These are phyloP conservation scores for Thalassaphorura encarpata DNA, from an alignment of 1,140 invertebrate genomes.

Conservation along the genomic window DNA sequence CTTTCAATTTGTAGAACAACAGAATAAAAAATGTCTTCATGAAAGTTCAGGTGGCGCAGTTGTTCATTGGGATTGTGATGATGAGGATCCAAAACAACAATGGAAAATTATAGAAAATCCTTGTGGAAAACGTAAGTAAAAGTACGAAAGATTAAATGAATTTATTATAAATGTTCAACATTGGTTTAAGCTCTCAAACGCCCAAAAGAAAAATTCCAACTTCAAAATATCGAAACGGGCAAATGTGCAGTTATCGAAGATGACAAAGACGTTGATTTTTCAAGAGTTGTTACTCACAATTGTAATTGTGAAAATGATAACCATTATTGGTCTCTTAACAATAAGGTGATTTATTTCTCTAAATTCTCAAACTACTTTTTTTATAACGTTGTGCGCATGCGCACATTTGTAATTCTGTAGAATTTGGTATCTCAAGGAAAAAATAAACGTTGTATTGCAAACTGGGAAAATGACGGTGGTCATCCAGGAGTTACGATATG, in stretches of 20 bases:
- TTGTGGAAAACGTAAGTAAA: background rate
- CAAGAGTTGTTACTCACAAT: background rate
- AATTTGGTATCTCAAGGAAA: background rate
- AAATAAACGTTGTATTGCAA: background rate
- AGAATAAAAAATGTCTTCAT: background rate
- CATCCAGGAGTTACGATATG: constrained; percentile 1
- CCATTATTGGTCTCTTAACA: background rate
- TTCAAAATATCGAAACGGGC: background rate
- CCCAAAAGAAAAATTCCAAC: background rate
- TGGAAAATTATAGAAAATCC: background rate
- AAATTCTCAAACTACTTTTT: background rate
- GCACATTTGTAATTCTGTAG: too few species aligned
- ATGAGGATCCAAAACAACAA: background rate
- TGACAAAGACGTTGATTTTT: background rate
- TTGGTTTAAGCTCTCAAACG: background rate
- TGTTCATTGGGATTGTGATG: background rate
- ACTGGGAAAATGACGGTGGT: background rate
- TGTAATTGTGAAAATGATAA: background rate
- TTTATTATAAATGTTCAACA: too few species aligned
- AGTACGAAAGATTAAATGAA: too few species aligned
- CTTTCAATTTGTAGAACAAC: too few species aligned
- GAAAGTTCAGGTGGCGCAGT: background rate
- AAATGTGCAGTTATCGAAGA: background rate
- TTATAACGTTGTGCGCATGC: background rate
- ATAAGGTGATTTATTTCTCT: background rate